Conservation (phyloP, 2,113 vertebrate species). For the Phocoena sinus region DNA sequence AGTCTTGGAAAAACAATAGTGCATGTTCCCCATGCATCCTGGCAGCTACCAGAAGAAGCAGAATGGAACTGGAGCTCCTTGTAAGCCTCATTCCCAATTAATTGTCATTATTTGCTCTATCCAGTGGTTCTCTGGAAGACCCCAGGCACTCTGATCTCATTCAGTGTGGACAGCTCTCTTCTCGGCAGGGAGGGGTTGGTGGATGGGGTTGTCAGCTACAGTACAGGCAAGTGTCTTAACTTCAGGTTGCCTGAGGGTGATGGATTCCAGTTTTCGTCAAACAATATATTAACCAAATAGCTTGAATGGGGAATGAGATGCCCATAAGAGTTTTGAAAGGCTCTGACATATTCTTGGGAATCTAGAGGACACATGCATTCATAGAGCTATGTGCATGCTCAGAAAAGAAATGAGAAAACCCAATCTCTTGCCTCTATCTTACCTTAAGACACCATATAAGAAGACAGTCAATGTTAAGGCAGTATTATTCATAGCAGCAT, state of each 20-base stretch:
- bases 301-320: neutral
- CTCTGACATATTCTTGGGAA: neutral
- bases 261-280: neutral
- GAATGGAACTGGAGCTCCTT: neutral
- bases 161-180: neutral
- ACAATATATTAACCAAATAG: neutral
- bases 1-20: neutral
- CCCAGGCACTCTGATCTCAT: neutral
- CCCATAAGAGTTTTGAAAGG: neutral
- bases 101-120: neutral
- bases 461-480: neutral
- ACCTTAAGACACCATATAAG: neutral
- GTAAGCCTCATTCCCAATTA: neutral
- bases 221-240: neutral
- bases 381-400: neutral
- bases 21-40: neutral
- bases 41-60: neutral
- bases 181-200: too few species aligned
- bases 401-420: neutral
- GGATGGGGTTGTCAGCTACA: neutral
- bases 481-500: neutral
- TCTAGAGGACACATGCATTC: neutral
- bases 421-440: neutral
- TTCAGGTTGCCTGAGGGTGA: neutral
- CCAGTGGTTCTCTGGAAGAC: neutral